Base-by-base conservation (phyloP, 2,797 vertebrate genomes). In the Siniperca undulata region DNA sequence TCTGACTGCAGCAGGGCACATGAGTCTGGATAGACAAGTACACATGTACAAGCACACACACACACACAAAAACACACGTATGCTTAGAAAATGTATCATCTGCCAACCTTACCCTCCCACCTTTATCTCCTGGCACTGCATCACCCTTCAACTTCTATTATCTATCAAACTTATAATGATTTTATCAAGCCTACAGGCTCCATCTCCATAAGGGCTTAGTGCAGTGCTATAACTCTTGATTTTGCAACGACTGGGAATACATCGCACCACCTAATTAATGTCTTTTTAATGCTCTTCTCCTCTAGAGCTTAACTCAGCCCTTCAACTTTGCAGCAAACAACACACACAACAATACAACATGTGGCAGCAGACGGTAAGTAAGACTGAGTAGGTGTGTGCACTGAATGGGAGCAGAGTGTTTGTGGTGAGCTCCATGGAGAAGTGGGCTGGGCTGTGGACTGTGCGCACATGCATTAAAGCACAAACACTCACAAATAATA, bases 221-320 rank as follows among this genome's bases (percentile, higher is more conserved):
- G 88, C 86, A 61, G 84, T 74, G 83, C 92, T 81, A 93, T 95
- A 94, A 93, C 88, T 94, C 92, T 89, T 90, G 87, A 94, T 95
- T 93, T 92, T 86, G 83, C 86, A 86, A 74, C 78, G 85, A 92
- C 92, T 86, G 94, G 92, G 94, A 95, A 92, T 92, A 93, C 90
- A 88, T 88, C 69, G 90, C 91, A 82, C 80, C 85, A 85, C 85
- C 87, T 95, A 94, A 94, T 95, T 96, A 94, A 95, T 95, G 94
- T 92, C 84, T 95, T 95, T 95, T 96, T 95, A 95, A 96, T 95
- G 94, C 91, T 90, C 88, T 86, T 93, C 91, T 94, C 93, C 93
- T 92, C 93, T 87, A 78, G 93, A 94, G 93, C 91, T 93, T 91
- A 93, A 91, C 91, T 88, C 88, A 91, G 88, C 90, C 91, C 86